A percentile compares a stretch with the other conserved stretches of the same genome.
Evolutionary conservation across 2,113 vertebrate species (phyloP).

Genomic region (Hyaena hyaena): DNA sequence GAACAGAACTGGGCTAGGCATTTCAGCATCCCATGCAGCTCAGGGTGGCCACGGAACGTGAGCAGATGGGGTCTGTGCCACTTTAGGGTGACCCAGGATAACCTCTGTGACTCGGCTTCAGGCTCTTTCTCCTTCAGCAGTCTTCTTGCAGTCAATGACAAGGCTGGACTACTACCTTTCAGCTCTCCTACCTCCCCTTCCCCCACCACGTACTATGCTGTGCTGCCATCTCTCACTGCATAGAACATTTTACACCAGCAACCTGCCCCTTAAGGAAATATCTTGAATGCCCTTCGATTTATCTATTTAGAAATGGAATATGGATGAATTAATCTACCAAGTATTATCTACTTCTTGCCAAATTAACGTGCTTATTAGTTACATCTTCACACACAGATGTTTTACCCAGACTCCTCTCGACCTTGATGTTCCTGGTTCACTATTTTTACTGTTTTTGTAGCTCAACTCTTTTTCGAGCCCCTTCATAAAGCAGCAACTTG

Average conservation of each 20-base stretch:
- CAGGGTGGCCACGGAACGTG: neutral
- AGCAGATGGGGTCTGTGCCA: neutral
- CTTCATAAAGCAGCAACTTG: constrained; percentile 22
- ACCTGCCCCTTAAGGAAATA: neutral
- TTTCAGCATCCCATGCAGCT: neutral
- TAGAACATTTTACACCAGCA: neutral
- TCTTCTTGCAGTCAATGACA: neutral
- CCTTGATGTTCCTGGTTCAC: neutral
- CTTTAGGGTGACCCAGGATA: neutral
- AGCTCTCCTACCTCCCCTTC: neutral
- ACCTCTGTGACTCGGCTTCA: neutral
- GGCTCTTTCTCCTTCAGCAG: neutral
- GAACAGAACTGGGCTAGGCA: neutral
- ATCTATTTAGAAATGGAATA: constrained; percentile 26
- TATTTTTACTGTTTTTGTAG: neutral
- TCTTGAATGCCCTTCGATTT: neutral
- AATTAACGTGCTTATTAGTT: neutral
- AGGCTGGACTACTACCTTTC: neutral
- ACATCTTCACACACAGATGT: neutral
- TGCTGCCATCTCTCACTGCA: neutral
- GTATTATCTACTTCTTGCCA: neutral
- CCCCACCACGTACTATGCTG: neutral
- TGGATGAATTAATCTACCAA: neutral
- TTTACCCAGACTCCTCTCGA: neutral
- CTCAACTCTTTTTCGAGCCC: neutral